These are phyloP conservation scores for Machaerirhynchus nigripectus DNA, from an alignment of 2,113 vertebrate genomes.

Conservation along the genomic window DNA sequence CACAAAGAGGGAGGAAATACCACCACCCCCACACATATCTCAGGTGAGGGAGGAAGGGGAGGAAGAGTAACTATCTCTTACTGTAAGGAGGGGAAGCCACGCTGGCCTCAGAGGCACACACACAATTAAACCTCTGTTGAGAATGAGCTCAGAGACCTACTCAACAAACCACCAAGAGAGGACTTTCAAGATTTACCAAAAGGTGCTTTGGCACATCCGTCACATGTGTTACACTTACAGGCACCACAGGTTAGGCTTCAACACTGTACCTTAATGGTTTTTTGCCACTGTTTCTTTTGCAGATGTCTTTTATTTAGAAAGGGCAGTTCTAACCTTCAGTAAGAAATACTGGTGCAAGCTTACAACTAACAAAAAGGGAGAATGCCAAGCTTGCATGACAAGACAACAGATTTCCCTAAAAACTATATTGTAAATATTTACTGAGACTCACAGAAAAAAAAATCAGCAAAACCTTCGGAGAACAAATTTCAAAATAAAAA, in stretches of 20 bases:
- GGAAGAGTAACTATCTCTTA: neutral
- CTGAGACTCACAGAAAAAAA: neutral
- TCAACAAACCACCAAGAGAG: neutral
- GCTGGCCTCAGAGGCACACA: accelerated
- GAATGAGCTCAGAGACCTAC: neutral
- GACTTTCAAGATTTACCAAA: neutral
- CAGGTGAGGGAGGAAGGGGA: neutral
- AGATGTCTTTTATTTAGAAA: neutral
- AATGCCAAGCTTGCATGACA: neutral
- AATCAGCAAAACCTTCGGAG: neutral
- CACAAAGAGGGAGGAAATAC: neutral
- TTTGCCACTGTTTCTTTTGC: neutral
- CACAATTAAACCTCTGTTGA: neutral
- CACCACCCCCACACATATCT: neutral
- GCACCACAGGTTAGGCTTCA: neutral
- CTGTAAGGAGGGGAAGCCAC: neutral
- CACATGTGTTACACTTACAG: neutral
- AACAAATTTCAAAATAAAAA: slow-evolving; percentile 46
- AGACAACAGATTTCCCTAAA: neutral
- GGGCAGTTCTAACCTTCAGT: neutral
- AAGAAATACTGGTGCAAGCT: neutral
- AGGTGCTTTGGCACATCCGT: neutral
- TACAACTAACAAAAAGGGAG: neutral
- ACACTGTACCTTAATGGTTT: neutral
- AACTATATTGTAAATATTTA: neutral